These are phyloP conservation scores for Lasioglossum villosulum DNA, from an alignment of 2,888 invertebrate species.

Conservation along the genomic window DNA sequence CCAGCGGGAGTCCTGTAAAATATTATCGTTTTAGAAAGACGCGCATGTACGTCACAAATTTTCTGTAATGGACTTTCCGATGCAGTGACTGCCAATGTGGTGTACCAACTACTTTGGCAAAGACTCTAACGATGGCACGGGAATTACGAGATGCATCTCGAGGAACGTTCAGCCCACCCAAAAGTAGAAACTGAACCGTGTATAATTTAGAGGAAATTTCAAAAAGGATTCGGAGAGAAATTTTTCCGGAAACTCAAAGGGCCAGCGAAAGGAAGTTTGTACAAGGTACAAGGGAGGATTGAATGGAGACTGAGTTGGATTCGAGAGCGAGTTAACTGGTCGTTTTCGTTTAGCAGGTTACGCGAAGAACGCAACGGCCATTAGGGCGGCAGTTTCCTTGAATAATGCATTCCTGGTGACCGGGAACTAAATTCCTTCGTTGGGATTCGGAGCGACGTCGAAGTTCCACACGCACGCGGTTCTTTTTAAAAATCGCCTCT, in stretches of 20 bases:
- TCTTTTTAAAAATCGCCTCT: neutral
- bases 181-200: neutral
- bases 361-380: neutral
- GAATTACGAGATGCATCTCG: neutral
- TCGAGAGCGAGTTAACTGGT: conserved; percentile 7
- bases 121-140: too few species aligned
- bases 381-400: conserved; percentile 14
- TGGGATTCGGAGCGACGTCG: conserved; percentile 1
- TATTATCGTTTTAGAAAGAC: too few species aligned
- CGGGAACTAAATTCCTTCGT: neutral
- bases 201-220: neutral
- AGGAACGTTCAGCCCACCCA: neutral
- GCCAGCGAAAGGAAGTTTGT: neutral
- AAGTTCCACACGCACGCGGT: neutral
- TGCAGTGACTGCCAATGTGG: too few species aligned
- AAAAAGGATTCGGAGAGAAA: neutral
- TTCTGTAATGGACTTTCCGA: too few species aligned
- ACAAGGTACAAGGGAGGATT: too few species aligned
- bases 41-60: too few species aligned
- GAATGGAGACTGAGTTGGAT: neutral
- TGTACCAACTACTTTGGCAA: too few species aligned
- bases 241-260: neutral
- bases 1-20: too few species aligned
- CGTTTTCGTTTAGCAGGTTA: neutral
- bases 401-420: conserved; percentile 25